These are phyloP conservation scores for silkworm (Bombyx mori) DNA, from an alignment of 1,140 invertebrate species.

Conservation along the genomic window ASM3026992v2 NC_085111.1:4576501-4577000, in stretches of 20 bases:
- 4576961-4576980: background rate
- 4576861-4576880: conserved; percentile 78
- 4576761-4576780: conserved; percentile 73
- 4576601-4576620: conserved; percentile 79
- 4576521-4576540: conserved; percentile 87
- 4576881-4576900: conserved; percentile 74
- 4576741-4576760: too few species aligned
- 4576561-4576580: conserved; percentile 77
- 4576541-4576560: conserved; percentile 86
- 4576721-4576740: conserved; percentile 1
- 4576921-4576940: conserved; percentile 71
- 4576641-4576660: conserved; percentile 79
- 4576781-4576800: conserved; percentile 80
- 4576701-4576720: conserved; percentile 16
- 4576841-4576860: conserved; percentile 65
- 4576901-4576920: conserved; percentile 62
- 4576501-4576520: conserved; percentile 78
- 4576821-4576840: conserved; percentile 75
- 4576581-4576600: conserved; percentile 75
- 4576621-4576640: conserved; percentile 80
- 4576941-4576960: background rate
- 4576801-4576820: conserved; percentile 81
- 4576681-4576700: conserved; percentile 84
- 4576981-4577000: background rate
- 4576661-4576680: conserved; percentile 83